Percentiles rank a stretch among this genome's conserved stretches.
phyloP scores from a whole-genome alignment of 2,797 vertebrate genomes.

The Anguilla marmorata region DNA sequence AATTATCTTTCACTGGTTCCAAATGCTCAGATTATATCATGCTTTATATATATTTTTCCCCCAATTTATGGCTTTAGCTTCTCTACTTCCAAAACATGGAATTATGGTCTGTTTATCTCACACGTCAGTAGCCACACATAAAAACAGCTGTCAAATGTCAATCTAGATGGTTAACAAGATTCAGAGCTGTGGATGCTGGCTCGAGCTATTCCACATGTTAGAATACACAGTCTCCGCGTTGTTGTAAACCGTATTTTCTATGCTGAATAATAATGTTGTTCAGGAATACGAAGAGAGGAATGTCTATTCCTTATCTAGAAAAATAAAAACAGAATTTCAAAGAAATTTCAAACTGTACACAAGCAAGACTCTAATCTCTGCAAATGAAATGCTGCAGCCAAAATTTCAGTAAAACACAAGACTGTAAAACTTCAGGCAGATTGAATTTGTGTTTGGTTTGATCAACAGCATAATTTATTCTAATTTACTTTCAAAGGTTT shows the following conservation, averaged over 20 bases:
- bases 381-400: background rate
- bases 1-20: too few species aligned
- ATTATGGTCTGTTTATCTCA: background rate
- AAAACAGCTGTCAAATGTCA: background rate
- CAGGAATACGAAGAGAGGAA: background rate
- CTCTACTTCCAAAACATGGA: background rate
- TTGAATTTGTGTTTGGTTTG: background rate
- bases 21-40: too few species aligned
- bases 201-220: background rate
- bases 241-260: background rate
- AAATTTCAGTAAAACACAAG: background rate
- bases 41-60: too few species aligned
- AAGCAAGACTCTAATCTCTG: background rate
- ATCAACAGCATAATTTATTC: background rate
- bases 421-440: background rate
- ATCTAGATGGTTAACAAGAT: background rate
- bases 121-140: background rate
- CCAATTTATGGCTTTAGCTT: background rate
- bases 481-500: background rate
- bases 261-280: background rate
- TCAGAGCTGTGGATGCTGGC: background rate
- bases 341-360: background rate
- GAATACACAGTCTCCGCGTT: background rate
- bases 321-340: background rate
- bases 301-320: background rate